Evolutionary conservation across 2,113 vertebrate genomes (phyloP), one percentile per base, ranked within the genome.

Genomic region (Sus scrofa): DNA sequence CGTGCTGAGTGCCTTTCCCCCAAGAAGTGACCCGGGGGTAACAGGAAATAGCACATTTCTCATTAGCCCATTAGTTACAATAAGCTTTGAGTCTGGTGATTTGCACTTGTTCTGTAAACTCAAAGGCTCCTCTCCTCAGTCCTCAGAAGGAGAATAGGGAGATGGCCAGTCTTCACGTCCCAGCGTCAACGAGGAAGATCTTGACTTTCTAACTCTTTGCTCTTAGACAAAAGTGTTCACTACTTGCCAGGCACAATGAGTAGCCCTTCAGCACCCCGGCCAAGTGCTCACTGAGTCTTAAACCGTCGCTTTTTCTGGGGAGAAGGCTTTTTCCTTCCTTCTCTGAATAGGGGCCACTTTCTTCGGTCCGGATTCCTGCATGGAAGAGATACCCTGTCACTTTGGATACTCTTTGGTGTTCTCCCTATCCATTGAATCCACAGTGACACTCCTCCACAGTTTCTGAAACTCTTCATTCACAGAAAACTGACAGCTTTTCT

Each of bases 401-500:
- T 99, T 99, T 97, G 99, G 98, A 98, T 99, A 99, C 86, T 99
- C 99, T 87, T 99, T 99, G 62, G 99, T 99, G 98, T 99, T 99
- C 96, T 99, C 99, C 89, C 99, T 99, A 86, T 99, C 99, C 96
- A 99, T 99, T 37, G 99, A 99, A 98, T 99, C 99, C 94, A 99
- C 99, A 0, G 99, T 99, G 98, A 99, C 99, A 37, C 99, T 99
- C 92, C 99, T 99, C 99, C 99, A 99, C 91, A 99, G 98, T 98
- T 99, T 99, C 98, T 99, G 99, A 98, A 99, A 99, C 98, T 99
- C 99, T 99, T 99, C 99, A 81, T 99, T 99, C 89, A 99, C 99
- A 27, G 97, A 95, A 98, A 99, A 99, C 91, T 99, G 99, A 97
- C 99, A 99, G 98, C 99, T 99, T 97, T 99, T 99, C 98, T 99